Conservation (phyloP, 2,113 vertebrate genomes). For the Neodon shergylaensis region DNA sequence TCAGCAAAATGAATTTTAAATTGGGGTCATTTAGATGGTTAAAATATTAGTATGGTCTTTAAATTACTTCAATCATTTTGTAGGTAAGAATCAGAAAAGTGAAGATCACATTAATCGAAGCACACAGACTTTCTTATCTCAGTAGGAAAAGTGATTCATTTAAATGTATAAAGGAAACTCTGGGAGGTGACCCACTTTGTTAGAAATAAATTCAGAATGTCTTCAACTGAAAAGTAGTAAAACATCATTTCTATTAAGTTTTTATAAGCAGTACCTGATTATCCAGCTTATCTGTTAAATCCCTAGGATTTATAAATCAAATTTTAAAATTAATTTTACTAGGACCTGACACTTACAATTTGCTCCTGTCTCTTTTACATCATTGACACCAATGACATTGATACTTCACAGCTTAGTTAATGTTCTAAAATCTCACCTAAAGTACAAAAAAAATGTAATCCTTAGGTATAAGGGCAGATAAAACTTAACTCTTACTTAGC, state of each 20-base stretch:
- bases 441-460: neutral
- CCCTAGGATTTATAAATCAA: neutral
- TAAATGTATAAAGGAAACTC: neutral
- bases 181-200: neutral
- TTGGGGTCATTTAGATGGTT: neutral
- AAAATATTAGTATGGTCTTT: neutral
- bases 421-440: neutral
- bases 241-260: neutral
- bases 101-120: neutral
- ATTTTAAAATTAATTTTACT: neutral
- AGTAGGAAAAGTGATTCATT: neutral
- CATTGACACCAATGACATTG: neutral
- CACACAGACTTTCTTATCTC: neutral
- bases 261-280: neutral
- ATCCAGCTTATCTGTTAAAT: neutral
- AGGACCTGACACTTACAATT: neutral
- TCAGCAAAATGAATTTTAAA: neutral
- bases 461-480: neutral
- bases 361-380: neutral
- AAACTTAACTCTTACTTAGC: neutral
- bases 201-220: neutral
- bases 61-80: neutral
- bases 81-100: neutral
- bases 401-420: neutral
- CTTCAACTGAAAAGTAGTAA: neutral